These are phyloP conservation scores for Anthoscopus minutus DNA, from an alignment of 2,113 vertebrate species.

Conservation along the genomic window DNA sequence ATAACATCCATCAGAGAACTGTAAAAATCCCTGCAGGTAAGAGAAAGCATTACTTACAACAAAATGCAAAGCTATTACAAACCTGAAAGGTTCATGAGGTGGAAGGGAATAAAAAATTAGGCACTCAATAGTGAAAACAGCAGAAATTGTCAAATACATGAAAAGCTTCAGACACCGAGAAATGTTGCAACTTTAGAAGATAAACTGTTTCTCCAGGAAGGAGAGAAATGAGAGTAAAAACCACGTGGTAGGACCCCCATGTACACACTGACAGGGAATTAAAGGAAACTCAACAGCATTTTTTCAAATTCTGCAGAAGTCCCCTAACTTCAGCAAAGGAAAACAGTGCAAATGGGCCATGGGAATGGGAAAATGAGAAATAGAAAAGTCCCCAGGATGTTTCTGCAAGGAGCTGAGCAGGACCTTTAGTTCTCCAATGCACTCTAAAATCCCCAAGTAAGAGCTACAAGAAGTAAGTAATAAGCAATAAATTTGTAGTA, in stretches of 20 bases:
- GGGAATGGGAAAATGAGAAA: background rate
- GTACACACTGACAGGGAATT: background rate
- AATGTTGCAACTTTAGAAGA: background rate
- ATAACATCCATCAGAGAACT: background rate
- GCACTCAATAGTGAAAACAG: background rate
- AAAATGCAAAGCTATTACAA: background rate
- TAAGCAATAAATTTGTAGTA: background rate
- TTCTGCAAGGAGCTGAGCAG: background rate
- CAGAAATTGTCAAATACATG: background rate
- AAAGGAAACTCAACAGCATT: background rate
- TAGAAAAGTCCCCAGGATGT: background rate
- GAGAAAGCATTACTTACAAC: background rate
- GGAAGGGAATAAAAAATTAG: background rate
- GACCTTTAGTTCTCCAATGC: background rate
- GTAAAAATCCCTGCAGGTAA: background rate
- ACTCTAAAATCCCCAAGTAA: background rate
- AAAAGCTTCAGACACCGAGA: background rate
- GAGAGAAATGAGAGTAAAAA: background rate
- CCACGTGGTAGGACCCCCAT: background rate
- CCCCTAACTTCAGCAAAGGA: background rate
- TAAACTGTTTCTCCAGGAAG: background rate
- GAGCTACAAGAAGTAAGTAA: background rate
- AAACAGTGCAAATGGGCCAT: background rate
- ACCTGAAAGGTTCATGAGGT: background rate
- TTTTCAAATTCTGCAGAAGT: background rate